phyloP scores from a whole-genome alignment of 2,888 invertebrate species.

The Cephus runcator region DNA sequence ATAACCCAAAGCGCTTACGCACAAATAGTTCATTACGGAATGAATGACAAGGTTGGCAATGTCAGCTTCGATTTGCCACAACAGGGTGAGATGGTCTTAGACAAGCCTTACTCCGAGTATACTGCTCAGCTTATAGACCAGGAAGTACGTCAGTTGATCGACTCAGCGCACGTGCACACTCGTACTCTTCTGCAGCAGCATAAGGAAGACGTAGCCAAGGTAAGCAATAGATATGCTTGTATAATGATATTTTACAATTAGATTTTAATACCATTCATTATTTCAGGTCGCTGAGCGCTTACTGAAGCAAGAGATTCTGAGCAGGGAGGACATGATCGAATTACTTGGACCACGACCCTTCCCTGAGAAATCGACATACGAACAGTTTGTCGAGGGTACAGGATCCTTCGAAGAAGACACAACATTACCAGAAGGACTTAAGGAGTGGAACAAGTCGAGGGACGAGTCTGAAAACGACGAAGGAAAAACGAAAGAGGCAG shows the following conservation, averaged over 20 bases:
- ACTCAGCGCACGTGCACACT: slow-evolving; percentile 84
- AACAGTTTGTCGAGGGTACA: slow-evolving; percentile 98
- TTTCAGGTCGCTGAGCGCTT: slow-evolving; percentile 81
- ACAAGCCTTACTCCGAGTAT: slow-evolving; percentile 97
- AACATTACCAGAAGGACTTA: slow-evolving; percentile 90
- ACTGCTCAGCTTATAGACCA: slow-evolving; percentile 96
- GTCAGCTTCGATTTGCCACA: slow-evolving; percentile 96
- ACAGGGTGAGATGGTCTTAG: slow-evolving; percentile 90
- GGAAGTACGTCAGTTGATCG: slow-evolving; percentile 86
- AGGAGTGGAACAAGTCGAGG: slow-evolving; percentile 90
- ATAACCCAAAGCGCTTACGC: slow-evolving; percentile 96
- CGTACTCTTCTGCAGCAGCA: slow-evolving; percentile 80
- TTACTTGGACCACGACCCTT: slow-evolving; percentile 94
- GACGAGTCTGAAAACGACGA: slow-evolving; percentile 32
- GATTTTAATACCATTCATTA: not conserved
- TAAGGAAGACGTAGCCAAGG: slow-evolving; percentile 87
- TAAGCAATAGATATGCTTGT: slow-evolving; percentile 46
- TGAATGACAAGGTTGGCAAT: slow-evolving; percentile 97
- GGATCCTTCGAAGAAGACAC: slow-evolving; percentile 98
- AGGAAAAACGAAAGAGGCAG: slow-evolving; percentile 6
- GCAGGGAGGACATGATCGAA: slow-evolving; percentile 97
- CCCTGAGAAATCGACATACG: slow-evolving; percentile 98
- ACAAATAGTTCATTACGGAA: slow-evolving; percentile 97
- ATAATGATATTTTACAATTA: not conserved
- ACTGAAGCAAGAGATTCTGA: slow-evolving; percentile 93